Evolutionary conservation across 30 jellyfish, hydroid and myxozoan genomes (phyloP), one percentile per base, ranked within the genome.

Genomic region (Aurelia aurita): DNA sequence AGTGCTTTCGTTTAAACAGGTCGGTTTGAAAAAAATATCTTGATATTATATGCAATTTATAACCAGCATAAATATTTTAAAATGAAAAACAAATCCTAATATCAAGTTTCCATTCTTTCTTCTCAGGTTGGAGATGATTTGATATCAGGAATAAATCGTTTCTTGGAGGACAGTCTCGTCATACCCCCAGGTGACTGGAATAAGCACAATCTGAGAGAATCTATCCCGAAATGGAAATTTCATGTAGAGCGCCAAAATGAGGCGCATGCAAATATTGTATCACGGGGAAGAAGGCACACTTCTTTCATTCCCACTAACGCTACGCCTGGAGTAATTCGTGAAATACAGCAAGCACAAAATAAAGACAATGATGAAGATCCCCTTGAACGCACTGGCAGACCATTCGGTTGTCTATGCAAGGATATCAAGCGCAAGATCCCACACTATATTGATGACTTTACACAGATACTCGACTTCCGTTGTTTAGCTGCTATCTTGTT

Each of bases 151-250:
- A 86, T 91, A 32, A 94, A 91, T 53, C 89, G 72, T 5, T 85
- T 80, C 63, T 87, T 91, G 6, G 79, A 62, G 22, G 88, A 86
- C 31, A 77, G 98, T 45, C 47, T 58, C 46, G 84, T 91, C 22
- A 9, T 91, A 26, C 94, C 94, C 26, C 88, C 93, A 20, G 98
- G 96, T 3, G 83, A 78, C 72, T 91, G 98, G 98, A 53, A 64
- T 25, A 77, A 63, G 27, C 82, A 70, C 46, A 73, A 63, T 77
- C 66, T 77, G 70, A 70, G 62, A 18, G 94, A 85, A 31, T 91
- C 98, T 18, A 46, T 85, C 12, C 79, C 81, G 23, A 75, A 82
- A 69, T 80, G 89, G 94, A 79, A 59, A 22, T n/a, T 19, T 10
- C 29, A 55, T 1, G 67, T 55, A n/a, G 29, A 55, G 29, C 9